Evolutionary conservation across 2,888 invertebrate genomes (phyloP).

Genomic region (Linyphia triangularis): DNA sequence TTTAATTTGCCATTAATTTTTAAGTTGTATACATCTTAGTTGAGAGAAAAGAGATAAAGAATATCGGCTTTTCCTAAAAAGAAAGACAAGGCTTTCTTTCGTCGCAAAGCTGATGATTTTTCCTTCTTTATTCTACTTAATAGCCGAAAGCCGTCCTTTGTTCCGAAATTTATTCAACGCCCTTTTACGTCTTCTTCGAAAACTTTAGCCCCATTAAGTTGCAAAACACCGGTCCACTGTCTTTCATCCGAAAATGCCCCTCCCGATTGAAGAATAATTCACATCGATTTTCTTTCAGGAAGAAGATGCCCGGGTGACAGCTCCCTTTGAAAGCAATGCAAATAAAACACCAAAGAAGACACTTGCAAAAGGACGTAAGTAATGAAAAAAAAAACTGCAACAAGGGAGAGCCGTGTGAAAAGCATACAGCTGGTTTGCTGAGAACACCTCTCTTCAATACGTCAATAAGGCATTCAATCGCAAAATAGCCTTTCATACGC

Average conservation of each 20-base stretch:
- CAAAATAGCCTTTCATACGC: constrained; percentile 44
- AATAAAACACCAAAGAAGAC: constrained; percentile 37
- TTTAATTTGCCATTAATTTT: too few species aligned
- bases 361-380: not conserved
- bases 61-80: too few species aligned
- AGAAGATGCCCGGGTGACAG: constrained; percentile 24
- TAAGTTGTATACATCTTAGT: too few species aligned
- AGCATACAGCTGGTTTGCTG: constrained; percentile 13
- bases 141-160: not conserved
- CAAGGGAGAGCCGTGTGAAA: constrained; percentile 30
- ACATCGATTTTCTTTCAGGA: constrained; percentile 40
- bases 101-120: not conserved
- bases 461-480: constrained; percentile 55
- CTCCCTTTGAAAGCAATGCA: constrained; percentile 41
- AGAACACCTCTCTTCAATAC: constrained; percentile 1
- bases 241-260: constrained; percentile 31
- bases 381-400: not conserved
- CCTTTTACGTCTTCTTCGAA: not conserved
- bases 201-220: constrained; percentile 23
- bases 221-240: not conserved
- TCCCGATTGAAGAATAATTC: constrained; percentile 33
- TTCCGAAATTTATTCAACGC: constrained; percentile 8
- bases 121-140: not conserved
- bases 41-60: too few species aligned
- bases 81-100: not conserved